Percentiles rank a stretch among this genome's conserved stretches.
phyloP scores from a whole-genome alignment of 2,888 invertebrate genomes.

The Drosophila suboccidentalis region DNA sequence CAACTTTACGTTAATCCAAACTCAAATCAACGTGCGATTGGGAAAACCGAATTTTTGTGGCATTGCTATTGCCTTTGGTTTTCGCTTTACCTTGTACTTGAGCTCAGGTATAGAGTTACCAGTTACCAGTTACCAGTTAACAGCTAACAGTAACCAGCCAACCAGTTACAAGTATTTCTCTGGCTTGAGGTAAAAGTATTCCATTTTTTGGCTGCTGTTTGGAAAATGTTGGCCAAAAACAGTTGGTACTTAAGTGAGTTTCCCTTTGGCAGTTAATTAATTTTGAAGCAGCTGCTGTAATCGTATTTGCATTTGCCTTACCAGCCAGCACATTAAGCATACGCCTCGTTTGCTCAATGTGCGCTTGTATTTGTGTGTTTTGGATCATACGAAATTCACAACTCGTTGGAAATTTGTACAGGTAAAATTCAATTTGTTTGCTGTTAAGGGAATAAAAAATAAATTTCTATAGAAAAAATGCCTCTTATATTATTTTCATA shows the following conservation, averaged over 20 bases:
- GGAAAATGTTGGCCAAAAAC: slow-evolving; percentile 38
- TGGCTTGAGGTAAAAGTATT: slow-evolving; percentile 17
- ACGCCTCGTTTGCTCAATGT: slow-evolving; percentile 18
- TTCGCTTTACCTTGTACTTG: slow-evolving; percentile 43
- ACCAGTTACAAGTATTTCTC: slow-evolving; percentile 15
- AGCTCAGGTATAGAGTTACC: slow-evolving; percentile 19
- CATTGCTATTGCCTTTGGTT: slow-evolving; percentile 36
- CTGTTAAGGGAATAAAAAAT: neutral
- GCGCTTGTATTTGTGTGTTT: neutral
- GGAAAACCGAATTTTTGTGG: slow-evolving; percentile 52
- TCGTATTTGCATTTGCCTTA: slow-evolving; percentile 46
- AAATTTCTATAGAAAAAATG: neutral
- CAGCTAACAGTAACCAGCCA: slow-evolving; percentile 16
- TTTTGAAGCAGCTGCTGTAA: slow-evolving; percentile 57
- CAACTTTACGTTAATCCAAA: slow-evolving; percentile 44
- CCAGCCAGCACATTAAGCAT: slow-evolving; percentile 47
- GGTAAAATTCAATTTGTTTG: too few relatives aligned
- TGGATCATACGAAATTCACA: slow-evolving; percentile 11
- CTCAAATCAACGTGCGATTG: slow-evolving; percentile 38
- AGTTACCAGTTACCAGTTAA: slow-evolving; percentile 9
- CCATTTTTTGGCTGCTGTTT: slow-evolving; percentile 29
- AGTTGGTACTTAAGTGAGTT: slow-evolving; percentile 31
- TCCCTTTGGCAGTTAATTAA: slow-evolving; percentile 64
- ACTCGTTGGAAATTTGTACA: slow-evolving; percentile 2
- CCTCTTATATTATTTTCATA: too few relatives aligned